A percentile compares a stretch with the other conserved stretches of the same genome.
These are phyloP conservation scores for Crotalus viridis DNA, from an alignment of 2,113 vertebrate species.

Conservation along the genomic window DNA sequence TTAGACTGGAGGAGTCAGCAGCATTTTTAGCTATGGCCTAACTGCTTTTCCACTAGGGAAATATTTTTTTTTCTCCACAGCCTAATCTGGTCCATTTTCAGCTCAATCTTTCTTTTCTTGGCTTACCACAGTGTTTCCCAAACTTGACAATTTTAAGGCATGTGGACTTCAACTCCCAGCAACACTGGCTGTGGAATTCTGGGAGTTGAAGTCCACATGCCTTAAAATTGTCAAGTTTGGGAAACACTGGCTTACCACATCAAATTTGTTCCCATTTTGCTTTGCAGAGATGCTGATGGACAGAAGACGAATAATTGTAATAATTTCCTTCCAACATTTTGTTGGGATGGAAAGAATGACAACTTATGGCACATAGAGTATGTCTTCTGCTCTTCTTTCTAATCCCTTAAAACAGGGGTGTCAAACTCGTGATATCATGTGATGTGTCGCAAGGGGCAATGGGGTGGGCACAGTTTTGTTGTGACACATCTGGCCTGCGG, in stretches of 20 bases:
- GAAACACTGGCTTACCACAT: not conserved
- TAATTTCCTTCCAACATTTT: not conserved
- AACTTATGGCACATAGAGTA: not conserved
- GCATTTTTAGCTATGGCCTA: not conserved
- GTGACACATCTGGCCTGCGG: too few relatives aligned
- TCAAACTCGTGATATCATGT: too few relatives aligned
- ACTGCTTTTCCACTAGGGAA: not conserved
- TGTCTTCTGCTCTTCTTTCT: not conserved
- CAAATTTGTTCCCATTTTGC: not conserved
- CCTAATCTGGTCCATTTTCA: not conserved
- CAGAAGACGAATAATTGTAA: not conserved
- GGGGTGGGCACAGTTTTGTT: too few relatives aligned
- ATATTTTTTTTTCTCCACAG: not conserved
- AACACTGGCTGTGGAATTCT: too few relatives aligned
- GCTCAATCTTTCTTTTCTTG: not conserved
- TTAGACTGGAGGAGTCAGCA: not conserved
- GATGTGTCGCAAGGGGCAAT: too few relatives aligned
- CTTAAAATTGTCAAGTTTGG: too few relatives aligned
- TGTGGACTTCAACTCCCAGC: too few relatives aligned
- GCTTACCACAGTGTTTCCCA: too few relatives aligned
- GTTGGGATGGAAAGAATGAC: not conserved
- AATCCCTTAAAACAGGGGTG: not conserved
- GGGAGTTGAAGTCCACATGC: too few relatives aligned
- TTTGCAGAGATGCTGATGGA: not conserved
- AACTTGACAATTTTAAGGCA: too few relatives aligned